phyloP scores from a whole-genome alignment of 2,888 invertebrate species.

The Hypercompe scribonia region DNA sequence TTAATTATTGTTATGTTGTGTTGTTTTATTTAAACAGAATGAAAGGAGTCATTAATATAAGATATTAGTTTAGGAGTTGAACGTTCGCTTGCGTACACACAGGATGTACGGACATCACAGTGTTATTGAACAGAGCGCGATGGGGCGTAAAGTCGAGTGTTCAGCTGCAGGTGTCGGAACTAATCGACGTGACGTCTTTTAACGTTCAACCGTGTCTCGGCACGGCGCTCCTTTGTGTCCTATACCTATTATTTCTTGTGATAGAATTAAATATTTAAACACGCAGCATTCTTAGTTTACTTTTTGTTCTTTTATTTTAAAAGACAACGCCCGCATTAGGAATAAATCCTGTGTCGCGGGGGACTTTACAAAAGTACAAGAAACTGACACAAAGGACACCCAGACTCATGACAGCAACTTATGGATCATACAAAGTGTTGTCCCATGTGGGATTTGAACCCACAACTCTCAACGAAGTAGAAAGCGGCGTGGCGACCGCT shows the following conservation, averaged over 20 bases:
- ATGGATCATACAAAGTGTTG: too few species aligned
- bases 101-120: conserved; percentile 16
- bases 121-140: background rate
- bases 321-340: too few species aligned
- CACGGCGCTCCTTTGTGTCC: background rate
- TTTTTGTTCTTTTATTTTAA: too few species aligned
- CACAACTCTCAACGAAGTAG: too few species aligned
- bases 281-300: background rate
- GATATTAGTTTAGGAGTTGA: background rate
- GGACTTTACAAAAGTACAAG: too few species aligned
- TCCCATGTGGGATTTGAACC: too few species aligned
- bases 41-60: background rate
- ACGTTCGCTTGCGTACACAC: conserved; percentile 3
- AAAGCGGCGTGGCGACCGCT: too few species aligned
- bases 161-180: conserved; percentile 18
- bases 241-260: background rate
- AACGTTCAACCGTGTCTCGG: background rate
- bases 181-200: conserved; percentile 11
- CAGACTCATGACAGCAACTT: too few species aligned
- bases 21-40: background rate
- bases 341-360: too few species aligned
- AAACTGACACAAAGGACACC: too few species aligned
- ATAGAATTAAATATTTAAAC: background rate
- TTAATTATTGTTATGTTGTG: background rate
- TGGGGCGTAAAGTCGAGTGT: background rate